These are phyloP conservation scores for Castor canadensis DNA, from an alignment of 2,113 vertebrate genomes.

Conservation along the genomic window DNA sequence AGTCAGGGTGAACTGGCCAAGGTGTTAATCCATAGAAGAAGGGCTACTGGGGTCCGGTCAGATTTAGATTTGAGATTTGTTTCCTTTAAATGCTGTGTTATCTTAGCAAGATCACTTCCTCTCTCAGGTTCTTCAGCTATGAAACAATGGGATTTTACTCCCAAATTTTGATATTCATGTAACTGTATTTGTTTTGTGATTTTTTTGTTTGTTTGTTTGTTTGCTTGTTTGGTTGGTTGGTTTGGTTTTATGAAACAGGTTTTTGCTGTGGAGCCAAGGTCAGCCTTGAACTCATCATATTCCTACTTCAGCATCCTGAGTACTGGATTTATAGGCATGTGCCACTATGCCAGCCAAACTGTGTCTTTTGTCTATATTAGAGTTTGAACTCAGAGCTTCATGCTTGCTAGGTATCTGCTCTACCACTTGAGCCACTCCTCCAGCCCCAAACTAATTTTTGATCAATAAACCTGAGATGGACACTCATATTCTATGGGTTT, in stretches of 20 bases:
- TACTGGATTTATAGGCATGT: too few relatives aligned
- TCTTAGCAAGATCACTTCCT: neutral
- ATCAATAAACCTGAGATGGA: neutral
- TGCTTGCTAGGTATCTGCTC: too few relatives aligned
- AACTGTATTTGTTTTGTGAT: too few relatives aligned
- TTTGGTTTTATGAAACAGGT: too few relatives aligned
- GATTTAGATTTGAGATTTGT: neutral
- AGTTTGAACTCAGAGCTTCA: neutral
- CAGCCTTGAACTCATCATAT: too few relatives aligned
- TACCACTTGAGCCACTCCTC: neutral
- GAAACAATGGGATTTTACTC: neutral
- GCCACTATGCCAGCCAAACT: neutral
- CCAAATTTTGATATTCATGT: too few relatives aligned
- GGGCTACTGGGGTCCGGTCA: neutral
- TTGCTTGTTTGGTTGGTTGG: too few relatives aligned
- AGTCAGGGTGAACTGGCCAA: neutral
- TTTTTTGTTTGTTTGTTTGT: too few relatives aligned
- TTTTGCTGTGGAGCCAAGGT: too few relatives aligned
- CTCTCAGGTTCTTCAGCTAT: neutral
- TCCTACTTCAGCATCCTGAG: too few relatives aligned
- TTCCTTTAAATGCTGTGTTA: neutral
- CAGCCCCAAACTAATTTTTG: too few relatives aligned
- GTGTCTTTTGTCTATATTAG: neutral
- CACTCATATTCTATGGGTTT: neutral
- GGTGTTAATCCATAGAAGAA: neutral